Conservation (phyloP, 1,140 invertebrate genomes). For the Pseudomyrmex sp. region DNA sequence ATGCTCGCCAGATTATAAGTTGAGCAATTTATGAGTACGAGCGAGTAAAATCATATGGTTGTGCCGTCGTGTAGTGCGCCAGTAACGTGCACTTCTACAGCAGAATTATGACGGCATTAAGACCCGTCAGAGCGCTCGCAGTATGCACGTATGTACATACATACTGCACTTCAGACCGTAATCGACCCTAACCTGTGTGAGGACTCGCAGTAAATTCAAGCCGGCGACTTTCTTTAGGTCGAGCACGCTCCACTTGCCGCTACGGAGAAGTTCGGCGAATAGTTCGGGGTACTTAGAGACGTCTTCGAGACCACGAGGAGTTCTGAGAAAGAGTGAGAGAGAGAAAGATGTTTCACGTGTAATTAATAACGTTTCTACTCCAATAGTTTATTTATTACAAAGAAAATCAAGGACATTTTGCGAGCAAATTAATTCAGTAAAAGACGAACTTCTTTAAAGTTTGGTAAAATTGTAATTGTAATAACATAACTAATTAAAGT, state of each 20-base stretch:
- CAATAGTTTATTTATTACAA: neutral
- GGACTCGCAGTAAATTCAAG: constrained; percentile 93
- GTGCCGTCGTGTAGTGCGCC: neutral
- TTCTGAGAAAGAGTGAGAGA: constrained; percentile 85
- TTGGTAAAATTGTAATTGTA: neutral
- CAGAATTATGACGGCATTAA: constrained; percentile 41
- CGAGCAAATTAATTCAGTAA: constrained; percentile 1
- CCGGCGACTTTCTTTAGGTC: constrained; percentile 96
- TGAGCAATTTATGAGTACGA: neutral
- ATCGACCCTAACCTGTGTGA: constrained; percentile 79
- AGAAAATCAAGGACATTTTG: constrained; percentile 6
- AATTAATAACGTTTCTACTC: neutral
- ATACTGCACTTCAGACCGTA: constrained; percentile 12
- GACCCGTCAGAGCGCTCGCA: neutral
- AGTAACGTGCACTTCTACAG: constrained; percentile 21
- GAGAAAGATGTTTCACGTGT: neutral
- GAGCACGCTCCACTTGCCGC: constrained; percentile 92
- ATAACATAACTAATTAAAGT: too few species aligned
- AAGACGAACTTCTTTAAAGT: neutral
- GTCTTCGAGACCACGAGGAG: constrained; percentile 94
- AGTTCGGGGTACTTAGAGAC: constrained; percentile 95
- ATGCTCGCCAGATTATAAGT: constrained; percentile 5
- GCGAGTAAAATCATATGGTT: neutral
- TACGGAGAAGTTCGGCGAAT: constrained; percentile 92
- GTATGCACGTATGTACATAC: constrained; percentile 8